These are phyloP conservation scores for Scartelaos histophorus DNA, from an alignment of 2,113 vertebrate species.

Conservation along the genomic window DNA sequence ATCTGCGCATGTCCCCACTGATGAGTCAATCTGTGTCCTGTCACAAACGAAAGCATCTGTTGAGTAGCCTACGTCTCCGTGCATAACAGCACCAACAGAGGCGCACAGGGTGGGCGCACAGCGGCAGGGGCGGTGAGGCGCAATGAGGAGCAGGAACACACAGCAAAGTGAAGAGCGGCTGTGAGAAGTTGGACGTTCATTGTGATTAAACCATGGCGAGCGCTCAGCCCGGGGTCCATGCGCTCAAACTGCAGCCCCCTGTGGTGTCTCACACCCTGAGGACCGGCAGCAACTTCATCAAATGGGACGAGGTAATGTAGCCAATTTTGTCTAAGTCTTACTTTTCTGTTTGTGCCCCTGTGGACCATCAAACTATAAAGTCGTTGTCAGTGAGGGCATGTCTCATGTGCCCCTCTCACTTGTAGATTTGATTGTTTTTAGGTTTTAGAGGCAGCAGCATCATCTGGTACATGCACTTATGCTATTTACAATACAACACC, in stretches of 20 bases:
- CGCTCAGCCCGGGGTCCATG: conserved; percentile 88
- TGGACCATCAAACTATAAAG: too few species aligned
- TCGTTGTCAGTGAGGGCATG: too few species aligned
- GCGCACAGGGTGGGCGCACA: conserved; percentile 42
- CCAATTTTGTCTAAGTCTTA: too few species aligned
- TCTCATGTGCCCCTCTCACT: too few species aligned
- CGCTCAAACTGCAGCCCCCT: conserved; percentile 87
- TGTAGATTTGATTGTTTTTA: too few species aligned
- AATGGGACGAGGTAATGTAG: conserved; percentile 87
- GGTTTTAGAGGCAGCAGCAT: too few species aligned
- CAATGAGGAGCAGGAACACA: conserved; percentile 28
- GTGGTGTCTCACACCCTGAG: conserved; percentile 81
- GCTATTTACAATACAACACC: too few species aligned
- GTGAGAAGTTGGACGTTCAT: conserved; percentile 56
- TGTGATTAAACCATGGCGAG: conserved; percentile 83
- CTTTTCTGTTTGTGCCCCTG: not conserved
- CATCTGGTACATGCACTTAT: not conserved
- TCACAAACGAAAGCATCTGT: conserved; percentile 74
- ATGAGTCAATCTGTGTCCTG: conserved; percentile 42
- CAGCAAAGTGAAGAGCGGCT: conserved; percentile 42
- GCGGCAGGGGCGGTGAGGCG: conserved; percentile 37
- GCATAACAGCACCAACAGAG: conserved; percentile 66
- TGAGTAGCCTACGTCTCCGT: conserved; percentile 60
- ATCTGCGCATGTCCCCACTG: conserved; percentile 26
- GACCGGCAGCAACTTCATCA: conserved; percentile 90